Conservation (phyloP, 2,888 invertebrate species). For the Onchidella celtica region DNA sequence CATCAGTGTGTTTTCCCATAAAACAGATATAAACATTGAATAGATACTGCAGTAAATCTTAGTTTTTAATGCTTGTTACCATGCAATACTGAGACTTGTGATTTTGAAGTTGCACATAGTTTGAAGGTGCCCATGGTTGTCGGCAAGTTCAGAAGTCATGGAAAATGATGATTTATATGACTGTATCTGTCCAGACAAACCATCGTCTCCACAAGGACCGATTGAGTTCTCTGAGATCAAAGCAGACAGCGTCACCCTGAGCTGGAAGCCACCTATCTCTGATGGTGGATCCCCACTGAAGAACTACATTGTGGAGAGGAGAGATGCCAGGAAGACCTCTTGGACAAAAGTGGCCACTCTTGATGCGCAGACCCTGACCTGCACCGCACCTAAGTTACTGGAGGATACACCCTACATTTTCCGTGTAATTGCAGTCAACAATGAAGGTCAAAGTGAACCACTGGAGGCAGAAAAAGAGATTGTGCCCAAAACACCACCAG, state of each 20-base stretch:
- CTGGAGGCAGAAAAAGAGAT: constrained; percentile 86
- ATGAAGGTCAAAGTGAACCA: constrained; percentile 90
- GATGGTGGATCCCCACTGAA: constrained; percentile 78
- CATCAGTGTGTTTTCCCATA: no score
- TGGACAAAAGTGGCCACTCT: constrained; percentile 83
- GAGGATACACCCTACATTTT: constrained; percentile 92
- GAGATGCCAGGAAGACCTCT: constrained; percentile 86
- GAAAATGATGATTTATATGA: no score
- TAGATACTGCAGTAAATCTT: no score
- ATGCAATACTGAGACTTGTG: no score
- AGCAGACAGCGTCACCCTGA: constrained; percentile 70
- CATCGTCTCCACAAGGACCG: constrained; percentile 69
- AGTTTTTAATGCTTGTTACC: no score
- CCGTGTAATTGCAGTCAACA: constrained; percentile 91
- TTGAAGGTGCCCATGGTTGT: no score
- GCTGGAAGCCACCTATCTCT: constrained; percentile 77
- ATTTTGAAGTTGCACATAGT: no score
- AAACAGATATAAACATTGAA: no score
- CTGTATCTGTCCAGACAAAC: constrained; percentile 64
- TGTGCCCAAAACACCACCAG: constrained; percentile 88
- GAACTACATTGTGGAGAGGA: constrained; percentile 78
- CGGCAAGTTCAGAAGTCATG: no score
- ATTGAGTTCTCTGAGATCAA: constrained; percentile 73
- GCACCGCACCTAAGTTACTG: constrained; percentile 82
- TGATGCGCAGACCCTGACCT: constrained; percentile 48